Base-by-base conservation (phyloP, 2,797 vertebrate genomes). In the Chiroxiphia lanceolata region DNA sequence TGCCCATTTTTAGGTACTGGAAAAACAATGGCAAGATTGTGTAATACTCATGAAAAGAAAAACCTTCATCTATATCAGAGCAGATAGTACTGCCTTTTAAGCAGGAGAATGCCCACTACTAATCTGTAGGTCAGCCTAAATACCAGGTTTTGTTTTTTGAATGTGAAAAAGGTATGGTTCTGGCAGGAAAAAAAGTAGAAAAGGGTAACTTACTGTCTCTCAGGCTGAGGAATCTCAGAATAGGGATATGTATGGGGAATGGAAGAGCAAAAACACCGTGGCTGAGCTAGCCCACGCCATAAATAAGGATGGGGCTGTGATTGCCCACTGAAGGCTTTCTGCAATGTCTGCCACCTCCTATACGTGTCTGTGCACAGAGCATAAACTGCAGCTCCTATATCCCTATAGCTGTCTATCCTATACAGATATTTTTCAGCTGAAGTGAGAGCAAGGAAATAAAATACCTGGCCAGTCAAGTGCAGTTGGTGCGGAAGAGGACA, bases 101-200 rank as follows among this genome's bases (percentile, higher is more conserved):
- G 72, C 42, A 38, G 83, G 60, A 81, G 53, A 51, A 18, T 50
- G 21, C 53, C 53, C 40, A 16, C 72, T 90, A 22, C 53, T 90
- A 70, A 83, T 83, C 69, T 92, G 3, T 67, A 36, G 89, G 76
- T 90, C 79, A 94, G 50, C 75, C 53, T 81, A 78, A 93, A 93
- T 91, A 50, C 53, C 38, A 65, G 64, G 50, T 88, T 94, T 92
- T 88, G 70, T 51, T 59, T 89, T 89, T 90, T 88, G 60, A 93
- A 57, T 63, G 33, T 72, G 69, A 60, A 89, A 89, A 89, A 54
- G 50, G 29, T 88, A 27, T 10, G 6, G 13, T 90, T 82, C 53
- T 69, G 27, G 18, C 42, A 8, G 13, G 4, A 21, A 7, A 25
- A 12, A 26, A 53, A 36, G n/a, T 59, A 9, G 26, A 33, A 77